phyloP scores from a whole-genome alignment of 2,113 vertebrate genomes.

The Acanthochromis polyacanthus region DNA sequence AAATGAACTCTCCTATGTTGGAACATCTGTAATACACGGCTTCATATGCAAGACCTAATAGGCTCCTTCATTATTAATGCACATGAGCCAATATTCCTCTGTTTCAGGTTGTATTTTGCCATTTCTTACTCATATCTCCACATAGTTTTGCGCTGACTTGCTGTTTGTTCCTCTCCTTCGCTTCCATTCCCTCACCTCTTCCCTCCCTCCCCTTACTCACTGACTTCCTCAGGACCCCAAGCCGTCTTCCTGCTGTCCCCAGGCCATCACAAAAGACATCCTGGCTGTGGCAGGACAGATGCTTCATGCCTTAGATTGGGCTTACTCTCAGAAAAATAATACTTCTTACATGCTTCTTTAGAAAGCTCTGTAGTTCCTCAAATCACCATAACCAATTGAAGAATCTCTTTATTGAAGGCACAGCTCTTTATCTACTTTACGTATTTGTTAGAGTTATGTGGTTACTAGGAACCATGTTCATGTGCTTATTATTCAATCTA shows the following conservation, averaged over 20 bases:
- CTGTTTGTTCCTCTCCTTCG: conserved; percentile 44
- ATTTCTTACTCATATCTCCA: background rate
- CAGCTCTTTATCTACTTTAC: too few relatives aligned
- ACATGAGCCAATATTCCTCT: background rate
- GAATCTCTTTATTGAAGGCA: too few relatives aligned
- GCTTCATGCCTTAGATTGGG: conserved; percentile 37
- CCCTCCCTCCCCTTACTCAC: conserved; percentile 50
- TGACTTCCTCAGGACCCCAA: conserved; percentile 76
- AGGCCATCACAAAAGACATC: conserved; percentile 77
- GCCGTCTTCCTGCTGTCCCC: conserved; percentile 79
- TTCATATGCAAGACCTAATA: background rate
- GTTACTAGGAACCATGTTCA: too few relatives aligned
- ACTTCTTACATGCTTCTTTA: too few relatives aligned
- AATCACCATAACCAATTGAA: too few relatives aligned
- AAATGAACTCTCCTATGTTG: conserved; percentile 38
- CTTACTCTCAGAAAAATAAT: background rate
- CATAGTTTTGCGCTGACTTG: conserved; percentile 8
- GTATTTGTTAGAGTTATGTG: too few relatives aligned
- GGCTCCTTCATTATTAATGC: background rate
- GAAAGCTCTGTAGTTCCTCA: too few relatives aligned
- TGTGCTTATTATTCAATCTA: too few relatives aligned
- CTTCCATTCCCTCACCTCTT: conserved; percentile 37
- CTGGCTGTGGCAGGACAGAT: conserved; percentile 57
- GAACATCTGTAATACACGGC: conserved; percentile 11
- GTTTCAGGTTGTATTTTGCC: background rate